Percentiles rank a stretch among this genome's conserved stretches.
Conservation (phyloP, 2,888 invertebrate genomes). For the Bugulina stolonifera region DNA sequence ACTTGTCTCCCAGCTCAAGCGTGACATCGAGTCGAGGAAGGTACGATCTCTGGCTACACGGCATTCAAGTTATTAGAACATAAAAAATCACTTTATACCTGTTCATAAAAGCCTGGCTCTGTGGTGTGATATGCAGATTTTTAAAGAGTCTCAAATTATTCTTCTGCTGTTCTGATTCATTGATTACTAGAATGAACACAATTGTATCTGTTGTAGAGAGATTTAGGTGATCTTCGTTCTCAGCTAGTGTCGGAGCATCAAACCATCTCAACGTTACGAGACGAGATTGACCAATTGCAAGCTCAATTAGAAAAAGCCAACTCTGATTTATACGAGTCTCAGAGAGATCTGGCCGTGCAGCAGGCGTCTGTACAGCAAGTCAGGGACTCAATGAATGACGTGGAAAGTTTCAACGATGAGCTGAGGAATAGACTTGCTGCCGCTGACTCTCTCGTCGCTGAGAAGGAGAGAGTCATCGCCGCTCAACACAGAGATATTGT, state of each 20-base stretch:
- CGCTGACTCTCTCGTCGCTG: background rate
- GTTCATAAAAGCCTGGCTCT: no score
- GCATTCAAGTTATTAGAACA: no score
- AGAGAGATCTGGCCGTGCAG: background rate
- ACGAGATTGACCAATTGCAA: background rate
- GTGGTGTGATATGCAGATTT: no score
- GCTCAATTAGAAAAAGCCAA: background rate
- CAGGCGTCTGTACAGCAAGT: background rate
- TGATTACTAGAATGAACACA: background rate
- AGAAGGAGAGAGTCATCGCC: background rate
- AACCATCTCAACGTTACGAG: background rate
- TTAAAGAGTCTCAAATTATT: no score
- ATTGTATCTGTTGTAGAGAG: background rate
- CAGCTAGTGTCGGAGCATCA: background rate
- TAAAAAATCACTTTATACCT: no score
- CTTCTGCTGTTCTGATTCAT: no score
- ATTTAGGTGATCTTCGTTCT: background rate
- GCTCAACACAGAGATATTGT: background rate
- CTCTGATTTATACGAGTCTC: background rate
- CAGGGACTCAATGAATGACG: background rate
- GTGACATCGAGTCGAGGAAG: background rate
- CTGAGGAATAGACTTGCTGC: background rate
- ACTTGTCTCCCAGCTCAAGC: background rate
- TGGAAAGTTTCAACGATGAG: background rate
- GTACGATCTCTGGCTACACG: no score